Conservation (phyloP, 2,113 vertebrate species). For the Lucifuga dentata region DNA sequence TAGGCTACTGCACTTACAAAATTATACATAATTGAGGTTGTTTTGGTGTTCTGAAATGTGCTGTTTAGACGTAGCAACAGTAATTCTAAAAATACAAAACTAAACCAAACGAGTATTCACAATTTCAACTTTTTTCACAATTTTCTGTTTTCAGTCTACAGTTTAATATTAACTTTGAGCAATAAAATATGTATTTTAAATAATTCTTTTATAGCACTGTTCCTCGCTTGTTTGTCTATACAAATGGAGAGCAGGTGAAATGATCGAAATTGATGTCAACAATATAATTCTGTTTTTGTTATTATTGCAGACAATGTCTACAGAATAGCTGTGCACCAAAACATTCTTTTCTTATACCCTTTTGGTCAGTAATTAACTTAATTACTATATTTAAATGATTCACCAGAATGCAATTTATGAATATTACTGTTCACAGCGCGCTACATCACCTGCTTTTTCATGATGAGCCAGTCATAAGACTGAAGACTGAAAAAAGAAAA, state of each 20-base stretch:
- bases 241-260: too few relatives aligned
- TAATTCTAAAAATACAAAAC: conserved; percentile 35
- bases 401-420: conserved; percentile 18
- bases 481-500: too few relatives aligned
- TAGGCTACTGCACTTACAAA: conserved; percentile 35
- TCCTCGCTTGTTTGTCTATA: too few relatives aligned
- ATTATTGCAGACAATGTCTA: conserved; percentile 12
- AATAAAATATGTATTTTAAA: conserved; percentile 13
- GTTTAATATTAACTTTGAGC: conserved; percentile 16
- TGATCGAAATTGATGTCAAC: too few relatives aligned
- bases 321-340: conserved; percentile 25
- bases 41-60: conserved; percentile 59
- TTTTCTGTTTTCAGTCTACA: conserved; percentile 29
- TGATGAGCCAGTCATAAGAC: too few relatives aligned
- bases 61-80: conserved; percentile 24
- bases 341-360: conserved; percentile 12
- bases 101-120: conserved; percentile 27
- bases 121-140: too few relatives aligned
- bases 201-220: too few relatives aligned
- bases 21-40: conserved; percentile 13
- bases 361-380: conserved; percentile 24
- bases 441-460: conserved; percentile 39
- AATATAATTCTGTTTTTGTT: neutral
- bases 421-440: conserved; percentile 45
- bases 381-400: conserved; percentile 18